Percentiles rank a stretch among this genome's conserved stretches.
Conservation (phyloP, 2,113 vertebrate species). For the Laterallus jamaicensis region DNA sequence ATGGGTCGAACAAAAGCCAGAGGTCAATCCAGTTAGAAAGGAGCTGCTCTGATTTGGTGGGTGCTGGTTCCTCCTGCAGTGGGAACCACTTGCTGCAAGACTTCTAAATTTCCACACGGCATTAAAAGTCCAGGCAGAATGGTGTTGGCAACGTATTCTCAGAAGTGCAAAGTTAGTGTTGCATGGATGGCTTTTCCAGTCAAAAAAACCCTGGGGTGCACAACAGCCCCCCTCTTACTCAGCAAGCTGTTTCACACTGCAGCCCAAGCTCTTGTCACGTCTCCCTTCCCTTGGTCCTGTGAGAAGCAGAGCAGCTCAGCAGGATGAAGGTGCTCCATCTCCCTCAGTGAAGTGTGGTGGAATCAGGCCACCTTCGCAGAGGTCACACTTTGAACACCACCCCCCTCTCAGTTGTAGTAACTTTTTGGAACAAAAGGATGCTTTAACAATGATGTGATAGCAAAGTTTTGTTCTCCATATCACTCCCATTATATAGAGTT, state of each 20-base stretch:
- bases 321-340: neutral
- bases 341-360: neutral
- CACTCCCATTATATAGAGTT: neutral
- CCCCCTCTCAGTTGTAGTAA: neutral
- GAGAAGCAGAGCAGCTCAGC: neutral
- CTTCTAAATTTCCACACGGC: neutral
- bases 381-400: neutral
- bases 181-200: neutral
- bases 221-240: neutral
- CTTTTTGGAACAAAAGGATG: neutral
- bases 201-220: neutral
- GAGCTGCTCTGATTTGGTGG: neutral
- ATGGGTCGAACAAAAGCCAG: neutral
- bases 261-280: neutral
- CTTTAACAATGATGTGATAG: neutral
- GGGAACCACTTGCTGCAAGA: neutral
- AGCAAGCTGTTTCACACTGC: neutral
- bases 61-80: neutral
- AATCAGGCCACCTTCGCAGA: neutral
- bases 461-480: neutral
- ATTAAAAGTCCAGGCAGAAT: neutral
- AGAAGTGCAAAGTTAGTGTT: neutral
- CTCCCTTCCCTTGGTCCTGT: neutral
- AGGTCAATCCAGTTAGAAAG: neutral
- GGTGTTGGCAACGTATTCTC: rapidly evolving